Percentiles rank a stretch among this genome's conserved stretches.
Conservation (phyloP, 64 coral and sea anemone genomes). For the Dendronephthya gigantea region DNA sequence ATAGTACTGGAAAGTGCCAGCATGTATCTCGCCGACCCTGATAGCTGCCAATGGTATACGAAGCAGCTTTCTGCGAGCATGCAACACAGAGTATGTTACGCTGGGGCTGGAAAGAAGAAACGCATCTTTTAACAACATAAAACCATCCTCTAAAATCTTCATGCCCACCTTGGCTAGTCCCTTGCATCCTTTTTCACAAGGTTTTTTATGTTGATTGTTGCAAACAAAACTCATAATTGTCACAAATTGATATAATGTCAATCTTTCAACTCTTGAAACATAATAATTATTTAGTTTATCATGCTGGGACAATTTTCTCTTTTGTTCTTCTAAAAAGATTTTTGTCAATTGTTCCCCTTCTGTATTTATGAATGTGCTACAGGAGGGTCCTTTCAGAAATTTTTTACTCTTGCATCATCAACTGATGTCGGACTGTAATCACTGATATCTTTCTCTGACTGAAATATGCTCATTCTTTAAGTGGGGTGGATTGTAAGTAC, state of each 20-base stretch:
- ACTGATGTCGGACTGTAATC: too few species aligned
- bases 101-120: neutral
- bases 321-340: neutral
- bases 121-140: slow-evolving; percentile 12
- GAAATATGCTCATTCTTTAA: too few species aligned
- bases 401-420: neutral
- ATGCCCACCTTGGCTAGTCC: neutral
- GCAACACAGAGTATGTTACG: neutral
- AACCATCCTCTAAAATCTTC: neutral
- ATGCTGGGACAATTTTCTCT: slow-evolving; percentile 5
- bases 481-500: too few species aligned
- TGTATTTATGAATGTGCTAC: neutral
- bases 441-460: neutral
- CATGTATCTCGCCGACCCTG: neutral
- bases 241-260: neutral
- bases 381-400: neutral
- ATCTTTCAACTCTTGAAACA: neutral
- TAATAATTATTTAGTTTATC: neutral
- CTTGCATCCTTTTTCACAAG: slow-evolving; percentile 10
- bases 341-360: slow-evolving; percentile 3
- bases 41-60: neutral
- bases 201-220: neutral
- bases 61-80: neutral
- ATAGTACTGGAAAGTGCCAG: neutral
- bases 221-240: neutral